Evolutionary conservation across 2,888 invertebrate species (phyloP).

Genomic region (Aphodius sticticus): DNA sequence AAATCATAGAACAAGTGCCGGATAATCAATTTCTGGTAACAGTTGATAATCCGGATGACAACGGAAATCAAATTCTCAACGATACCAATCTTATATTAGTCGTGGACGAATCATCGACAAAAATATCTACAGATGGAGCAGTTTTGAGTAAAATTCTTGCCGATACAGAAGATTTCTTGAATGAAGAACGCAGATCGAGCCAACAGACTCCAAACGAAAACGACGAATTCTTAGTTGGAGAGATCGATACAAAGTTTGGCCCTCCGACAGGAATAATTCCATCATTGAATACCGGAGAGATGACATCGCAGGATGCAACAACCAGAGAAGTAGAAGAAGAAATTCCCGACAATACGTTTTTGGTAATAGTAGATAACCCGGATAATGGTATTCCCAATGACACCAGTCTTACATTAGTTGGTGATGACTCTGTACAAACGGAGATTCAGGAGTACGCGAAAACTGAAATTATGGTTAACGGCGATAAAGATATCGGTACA

Average conservation of each 20-base stretch:
- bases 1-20: too few species aligned
- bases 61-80: background rate
- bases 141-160: background rate
- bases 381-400: background rate
- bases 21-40: too few species aligned
- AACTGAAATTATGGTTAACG: background rate
- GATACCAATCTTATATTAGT: background rate
- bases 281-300: too few species aligned
- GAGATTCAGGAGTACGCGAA: background rate
- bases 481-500: background rate
- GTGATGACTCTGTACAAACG: background rate
- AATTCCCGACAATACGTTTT: slow-evolving; percentile 6
- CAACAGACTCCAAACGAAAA: background rate
- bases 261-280: slow-evolving; percentile 21
- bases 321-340: background rate
- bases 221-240: background rate
- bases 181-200: slow-evolving; percentile 6
- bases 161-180: slow-evolving; percentile 8
- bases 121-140: background rate
- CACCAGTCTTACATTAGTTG: background rate
- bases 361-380: slow-evolving; percentile 10
- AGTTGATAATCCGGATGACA: background rate
- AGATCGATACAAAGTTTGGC: slow-evolving; percentile 13
- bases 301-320: too few species aligned
- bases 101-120: background rate